Evolutionary conservation across 2,113 vertebrate species (phyloP).

Genomic region (Galbula dea): DNA sequence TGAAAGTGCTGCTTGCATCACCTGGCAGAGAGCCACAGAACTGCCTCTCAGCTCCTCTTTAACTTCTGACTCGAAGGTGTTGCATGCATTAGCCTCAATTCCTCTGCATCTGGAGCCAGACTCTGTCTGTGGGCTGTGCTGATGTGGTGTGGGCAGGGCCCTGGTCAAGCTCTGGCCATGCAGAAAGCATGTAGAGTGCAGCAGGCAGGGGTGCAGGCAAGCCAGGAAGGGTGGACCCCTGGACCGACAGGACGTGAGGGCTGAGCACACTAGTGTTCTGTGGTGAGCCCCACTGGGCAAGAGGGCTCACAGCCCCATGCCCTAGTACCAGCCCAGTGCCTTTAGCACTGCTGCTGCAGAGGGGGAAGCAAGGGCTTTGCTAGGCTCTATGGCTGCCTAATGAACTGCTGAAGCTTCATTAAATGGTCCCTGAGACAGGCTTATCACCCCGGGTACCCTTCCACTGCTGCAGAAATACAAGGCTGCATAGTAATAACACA

Average conservation of each 20-base stretch:
- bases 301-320: neutral
- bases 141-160: rapidly evolving
- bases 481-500: neutral
- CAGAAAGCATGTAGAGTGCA: no score
- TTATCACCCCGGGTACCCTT: neutral
- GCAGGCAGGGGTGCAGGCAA: no score
- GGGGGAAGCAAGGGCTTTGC: neutral
- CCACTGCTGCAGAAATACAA: neutral
- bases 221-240: no score
- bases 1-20: neutral
- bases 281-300: neutral
- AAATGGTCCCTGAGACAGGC: neutral
- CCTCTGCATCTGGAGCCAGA: neutral
- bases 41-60: constrained; percentile 7
- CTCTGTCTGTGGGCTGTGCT: rapidly evolving
- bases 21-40: neutral
- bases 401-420: neutral
- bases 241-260: neutral
- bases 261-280: neutral
- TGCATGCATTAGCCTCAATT: neutral
- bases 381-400: neutral
- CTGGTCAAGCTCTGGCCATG: neutral
- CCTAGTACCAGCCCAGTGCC: neutral
- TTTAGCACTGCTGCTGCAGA: neutral
- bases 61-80: neutral